Evolutionary conservation across 2,113 vertebrate genomes (phyloP).

Genomic region (Clarias macrocephalus): DNA sequence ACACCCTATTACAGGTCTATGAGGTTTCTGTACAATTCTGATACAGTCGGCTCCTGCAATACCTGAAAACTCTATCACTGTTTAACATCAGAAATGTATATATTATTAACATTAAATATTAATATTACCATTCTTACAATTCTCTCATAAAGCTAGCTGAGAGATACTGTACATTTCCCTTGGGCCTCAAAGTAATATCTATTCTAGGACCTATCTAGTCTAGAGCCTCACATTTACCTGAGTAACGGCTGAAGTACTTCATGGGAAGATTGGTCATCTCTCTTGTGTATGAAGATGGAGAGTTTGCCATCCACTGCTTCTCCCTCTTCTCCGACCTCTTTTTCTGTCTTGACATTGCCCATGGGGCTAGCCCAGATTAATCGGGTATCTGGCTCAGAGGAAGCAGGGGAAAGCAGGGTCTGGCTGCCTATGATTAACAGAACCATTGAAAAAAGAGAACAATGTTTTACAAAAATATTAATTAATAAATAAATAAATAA

Average conservation of each 20-base stretch:
- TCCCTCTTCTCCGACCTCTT: conserved; percentile 90
- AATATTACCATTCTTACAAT: too few species aligned
- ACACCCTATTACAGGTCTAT: too few species aligned
- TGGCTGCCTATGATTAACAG: conserved; percentile 80
- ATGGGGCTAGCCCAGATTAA: conserved; percentile 88
- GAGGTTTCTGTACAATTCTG: too few species aligned
- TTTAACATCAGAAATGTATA: too few species aligned
- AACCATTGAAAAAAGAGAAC: neutral
- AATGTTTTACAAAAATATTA: neutral
- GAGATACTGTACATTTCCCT: neutral
- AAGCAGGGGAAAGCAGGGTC: conserved; percentile 94
- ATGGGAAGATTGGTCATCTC: conserved; percentile 97
- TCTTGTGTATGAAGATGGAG: conserved; percentile 96
- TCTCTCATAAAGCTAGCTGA: neutral
- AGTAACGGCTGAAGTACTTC: conserved; percentile 95
- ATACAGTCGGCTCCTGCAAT: too few species aligned
- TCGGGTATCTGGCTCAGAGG: conserved; percentile 88
- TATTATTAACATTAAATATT: too few species aligned
- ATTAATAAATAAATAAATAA: neutral
- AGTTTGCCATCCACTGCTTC: conserved; percentile 97
- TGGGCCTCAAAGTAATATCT: neutral
- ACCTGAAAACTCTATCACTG: too few species aligned
- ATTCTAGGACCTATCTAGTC: too few species aligned
- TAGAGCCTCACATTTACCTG: conserved; percentile 74
- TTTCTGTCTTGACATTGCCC: conserved; percentile 87